Percentiles rank a stretch among this genome's conserved stretches.
Evolutionary conservation across 2,797 vertebrate species (phyloP).

Genomic region (Ceyx erithaca): DNA sequence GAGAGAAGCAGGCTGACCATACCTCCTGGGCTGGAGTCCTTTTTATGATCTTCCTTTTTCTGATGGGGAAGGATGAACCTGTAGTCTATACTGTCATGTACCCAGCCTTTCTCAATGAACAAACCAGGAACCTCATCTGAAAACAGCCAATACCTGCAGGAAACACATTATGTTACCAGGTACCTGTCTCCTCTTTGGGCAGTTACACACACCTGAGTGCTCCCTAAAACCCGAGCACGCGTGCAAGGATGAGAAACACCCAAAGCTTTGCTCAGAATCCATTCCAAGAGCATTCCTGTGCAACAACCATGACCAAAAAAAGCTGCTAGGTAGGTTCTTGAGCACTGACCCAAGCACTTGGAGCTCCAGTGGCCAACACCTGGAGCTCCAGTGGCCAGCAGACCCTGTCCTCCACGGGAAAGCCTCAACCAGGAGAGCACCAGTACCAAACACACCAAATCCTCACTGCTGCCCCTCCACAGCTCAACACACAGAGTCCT

Average conservation of each 20-base stretch:
- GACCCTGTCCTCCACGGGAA: background rate
- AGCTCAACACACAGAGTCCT: background rate
- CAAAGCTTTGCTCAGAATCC: background rate
- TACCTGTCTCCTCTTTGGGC: background rate
- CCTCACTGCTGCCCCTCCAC: background rate
- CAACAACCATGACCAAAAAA: background rate
- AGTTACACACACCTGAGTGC: background rate
- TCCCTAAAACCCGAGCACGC: background rate
- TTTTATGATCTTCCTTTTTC: constrained; percentile 68
- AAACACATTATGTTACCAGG: background rate
- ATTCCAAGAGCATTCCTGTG: background rate
- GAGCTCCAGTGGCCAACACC: background rate
- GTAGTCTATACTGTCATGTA: constrained; percentile 93
- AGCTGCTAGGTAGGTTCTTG: background rate
- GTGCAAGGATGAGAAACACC: background rate
- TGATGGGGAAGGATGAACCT: constrained; percentile 84
- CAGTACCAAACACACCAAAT: fast-evolving
- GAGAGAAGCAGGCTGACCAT: background rate
- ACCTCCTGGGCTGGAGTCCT: constrained; percentile 55
- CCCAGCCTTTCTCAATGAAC: constrained; percentile 98
- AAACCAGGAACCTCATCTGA: constrained; percentile 95
- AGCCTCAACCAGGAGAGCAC: too few species aligned
- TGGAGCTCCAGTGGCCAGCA: background rate
- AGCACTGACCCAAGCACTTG: background rate
- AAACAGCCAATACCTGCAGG: constrained; percentile 94